Base-by-base conservation (phyloP, 2,113 vertebrate species). In the Festucalex cinctus region DNA sequence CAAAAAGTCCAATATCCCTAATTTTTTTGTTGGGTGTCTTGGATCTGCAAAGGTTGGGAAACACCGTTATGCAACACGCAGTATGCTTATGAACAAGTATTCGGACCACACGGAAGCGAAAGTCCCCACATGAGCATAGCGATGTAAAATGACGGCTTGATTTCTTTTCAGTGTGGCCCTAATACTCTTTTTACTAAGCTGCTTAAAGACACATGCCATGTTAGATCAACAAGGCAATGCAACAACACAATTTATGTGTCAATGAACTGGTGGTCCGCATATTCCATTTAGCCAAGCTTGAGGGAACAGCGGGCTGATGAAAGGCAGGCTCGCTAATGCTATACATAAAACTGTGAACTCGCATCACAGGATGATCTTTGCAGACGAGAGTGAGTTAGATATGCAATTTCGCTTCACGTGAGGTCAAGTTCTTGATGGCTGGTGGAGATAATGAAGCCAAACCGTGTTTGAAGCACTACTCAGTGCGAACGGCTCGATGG, bases 221-320 rank as follows among this genome's bases (percentile, higher is more conserved):
- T 80, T 66, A 70, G 70, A 70, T 68, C 58, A 69, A 73, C 72
- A 67, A 48, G 67, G 68, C 70, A 76, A 75, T 73, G 69, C 78
- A 75, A 73, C 9, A 85, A 67, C 86, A 74, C 70, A 80, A 65
- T 73, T 74, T 74, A 80, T 78, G 74, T 82, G 80, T 86, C 79
- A 88, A 83, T 73, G 81, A 87, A 85, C 78, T 85, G 17, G 17
- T 17, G 84, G 70, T 86, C 84, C 79, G 85, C 83, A 88, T 86
- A 85, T 87, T 79, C 75, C 81, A 88, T 89, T 87, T 90, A 86
- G 87, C 82, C 79, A 85, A 77, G 81, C 85, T 71, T 10, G 9
- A 85, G n/a, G 86, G 86, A 88, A 77, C 79, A 80, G 83, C 84
- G 78, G 78, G 74, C 85, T 85, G 87, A 90, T 89, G 87, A 74